Evolutionary conservation across 2,113 vertebrate genomes (phyloP).

Genomic region (Vulpes vulpes): DNA sequence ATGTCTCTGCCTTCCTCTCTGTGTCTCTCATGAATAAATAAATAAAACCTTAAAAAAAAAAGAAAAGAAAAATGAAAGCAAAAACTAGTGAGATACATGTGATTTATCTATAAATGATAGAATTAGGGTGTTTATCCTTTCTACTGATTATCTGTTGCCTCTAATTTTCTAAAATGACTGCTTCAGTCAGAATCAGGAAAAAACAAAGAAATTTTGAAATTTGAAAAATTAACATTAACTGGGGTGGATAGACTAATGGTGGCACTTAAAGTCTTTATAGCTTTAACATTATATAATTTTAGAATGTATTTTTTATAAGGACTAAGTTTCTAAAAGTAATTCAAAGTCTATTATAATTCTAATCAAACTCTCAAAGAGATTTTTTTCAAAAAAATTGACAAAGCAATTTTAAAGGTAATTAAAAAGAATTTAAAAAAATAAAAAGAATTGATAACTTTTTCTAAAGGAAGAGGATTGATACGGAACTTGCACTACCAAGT

Average conservation of each 20-base stretch:
- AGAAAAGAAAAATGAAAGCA: neutral
- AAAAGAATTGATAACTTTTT: constrained; percentile 6
- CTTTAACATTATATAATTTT: neutral
- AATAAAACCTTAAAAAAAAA: neutral
- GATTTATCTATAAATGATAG: neutral
- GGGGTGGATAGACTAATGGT: neutral
- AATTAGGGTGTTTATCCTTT: neutral
- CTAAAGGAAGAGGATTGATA: neutral
- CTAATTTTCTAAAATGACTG: constrained; percentile 7
- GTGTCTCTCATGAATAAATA: too few relatives aligned
- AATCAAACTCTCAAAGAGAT: neutral
- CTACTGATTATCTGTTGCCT: neutral
- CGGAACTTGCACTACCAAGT: neutral
- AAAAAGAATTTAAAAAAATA: neutral
- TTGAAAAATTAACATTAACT: neutral
- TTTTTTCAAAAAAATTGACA: neutral
- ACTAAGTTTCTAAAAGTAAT: constrained; percentile 1
- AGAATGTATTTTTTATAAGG: constrained; percentile 37
- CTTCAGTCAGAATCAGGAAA: neutral
- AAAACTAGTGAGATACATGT: neutral
- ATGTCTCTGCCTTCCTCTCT: too few relatives aligned
- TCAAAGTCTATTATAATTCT: constrained; percentile 17
- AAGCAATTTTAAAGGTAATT: neutral
- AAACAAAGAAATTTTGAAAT: constrained; percentile 32
- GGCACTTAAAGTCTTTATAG: neutral